phyloP scores from a whole-genome alignment of 2,113 vertebrate genomes.

The Oreochromis tanganicae region DNA sequence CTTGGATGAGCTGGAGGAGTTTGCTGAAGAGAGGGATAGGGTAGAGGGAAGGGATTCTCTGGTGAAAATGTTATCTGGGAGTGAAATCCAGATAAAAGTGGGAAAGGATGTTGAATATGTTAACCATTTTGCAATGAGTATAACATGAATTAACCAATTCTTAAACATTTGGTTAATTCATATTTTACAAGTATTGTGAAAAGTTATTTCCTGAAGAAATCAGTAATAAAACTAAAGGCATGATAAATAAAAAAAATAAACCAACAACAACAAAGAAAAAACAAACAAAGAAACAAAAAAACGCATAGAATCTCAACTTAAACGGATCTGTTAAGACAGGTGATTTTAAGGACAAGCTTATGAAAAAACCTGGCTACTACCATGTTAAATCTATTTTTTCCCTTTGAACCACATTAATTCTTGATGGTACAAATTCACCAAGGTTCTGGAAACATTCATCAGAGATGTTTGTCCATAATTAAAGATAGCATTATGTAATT shows the following conservation, averaged over 20 bases:
- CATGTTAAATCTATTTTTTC: not conserved
- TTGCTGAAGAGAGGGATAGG: not conserved
- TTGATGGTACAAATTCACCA: not conserved
- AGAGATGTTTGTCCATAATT: not conserved
- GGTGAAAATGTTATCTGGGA: not conserved
- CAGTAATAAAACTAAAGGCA: not conserved
- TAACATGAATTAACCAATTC: not conserved
- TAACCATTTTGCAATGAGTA: not conserved
- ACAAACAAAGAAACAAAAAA: not conserved
- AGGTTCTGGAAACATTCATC: not conserved
- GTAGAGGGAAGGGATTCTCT: not conserved
- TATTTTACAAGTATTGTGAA: not conserved
- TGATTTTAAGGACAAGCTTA: not conserved
- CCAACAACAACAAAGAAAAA: not conserved
- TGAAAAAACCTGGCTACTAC: not conserved
- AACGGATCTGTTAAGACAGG: not conserved
- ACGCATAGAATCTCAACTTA: not conserved
- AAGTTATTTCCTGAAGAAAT: not conserved
- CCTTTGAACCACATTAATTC: not conserved
- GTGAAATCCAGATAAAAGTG: not conserved
- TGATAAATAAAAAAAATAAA: not conserved
- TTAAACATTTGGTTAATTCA: not conserved
- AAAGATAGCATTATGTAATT: not conserved
- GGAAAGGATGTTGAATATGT: not conserved
- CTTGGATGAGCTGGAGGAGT: not conserved